Base-by-base conservation (phyloP, 2,888 invertebrate genomes). In the Orchesellides sinensis region DNA sequence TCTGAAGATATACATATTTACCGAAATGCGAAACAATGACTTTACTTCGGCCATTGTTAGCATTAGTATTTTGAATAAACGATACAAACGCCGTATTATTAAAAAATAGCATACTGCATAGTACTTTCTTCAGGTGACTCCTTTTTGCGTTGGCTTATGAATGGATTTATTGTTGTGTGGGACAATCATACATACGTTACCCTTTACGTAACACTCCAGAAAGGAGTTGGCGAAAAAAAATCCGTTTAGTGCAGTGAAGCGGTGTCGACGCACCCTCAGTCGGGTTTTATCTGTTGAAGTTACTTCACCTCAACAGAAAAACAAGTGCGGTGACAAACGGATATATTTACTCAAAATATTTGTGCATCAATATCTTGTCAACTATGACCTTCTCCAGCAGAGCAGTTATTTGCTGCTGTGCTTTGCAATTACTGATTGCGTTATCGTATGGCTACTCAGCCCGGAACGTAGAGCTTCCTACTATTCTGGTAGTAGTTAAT, bases 41-140 rank as follows among this genome's bases (percentile, higher is more conserved):
- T 77, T 66, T 45, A 56, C 17, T 45, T 59, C 49, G 77, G 77
- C 69, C 77, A 78, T 78, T 78, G 77, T 78, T 78, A 61, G 52
- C 29, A 29, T 23, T 56, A 25, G 21, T 23, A 25, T 10, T 14
- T 17, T 29, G n/a, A 10, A 29, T 10, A 21, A 61, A 17, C 21
- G 19, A 3, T 21, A n/a, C 21, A 19, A 52, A n/a, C 25, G 66
- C 0, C 32, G 21, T 52, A 47, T 59, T 29, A 61, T 49, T 49
- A 59, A 23, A 61, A 19, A 35, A 29, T 27, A 2, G 29, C n/a
- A 47, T 29, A 54, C 6, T 65, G 19, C 40, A 10, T 14, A 40
- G 14, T 27, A 25, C 49, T n/a, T 49, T n/a, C n/a, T 54, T 5
- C 21, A 4, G 54, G 54, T 21, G 21, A 3, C 61, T 35, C 35